Base-by-base conservation (phyloP, 2,113 vertebrate genomes). In the Uria aalge region DNA sequence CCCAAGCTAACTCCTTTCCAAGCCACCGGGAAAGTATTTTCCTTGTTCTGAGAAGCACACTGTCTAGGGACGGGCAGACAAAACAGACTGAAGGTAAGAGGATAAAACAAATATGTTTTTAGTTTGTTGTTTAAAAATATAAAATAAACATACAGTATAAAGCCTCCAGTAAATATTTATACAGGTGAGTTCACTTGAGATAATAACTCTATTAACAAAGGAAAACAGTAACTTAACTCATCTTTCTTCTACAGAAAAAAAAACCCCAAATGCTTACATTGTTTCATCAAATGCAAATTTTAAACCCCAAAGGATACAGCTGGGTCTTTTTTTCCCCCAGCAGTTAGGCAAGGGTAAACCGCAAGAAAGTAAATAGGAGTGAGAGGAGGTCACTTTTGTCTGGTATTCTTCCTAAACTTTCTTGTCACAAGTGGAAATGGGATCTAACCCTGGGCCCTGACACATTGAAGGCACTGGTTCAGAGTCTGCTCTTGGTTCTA, bases 151-250 rank as follows among this genome's bases (percentile, higher is more conserved):
- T 27, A 67, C 5, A 30, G n/a, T 55, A 67, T 66, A 88, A 90
- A 94, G 41, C 32, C 89, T 89, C 73, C 22, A 36, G 56, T 62
- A 92, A 96, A 92, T 95, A 94, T 92, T 95, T 92, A 17, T 36
- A 32, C 50, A 41, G 66, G 53, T 36, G 41, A 26, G 6, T 48
- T 84, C 38, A 62, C 88, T 76, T 85, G 55, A 76, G 50, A 88
- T 56, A 91, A 36, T 47, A 73, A 50, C 4, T 73, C 56, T 52
- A 14, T 75, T 92, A 90, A 47, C 15, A 9, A 66, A 82, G 32
- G 26, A 79, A 93, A 95, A 80, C n/a, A 87, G 47, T 69, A 89
- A 62, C 14, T 19, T 75, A 75, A 84, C 15, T 89, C 53, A 64
- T 48, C 40, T 63, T 86, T 88, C 69, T 55, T 72, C 73, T 43